Evolutionary conservation across 2,113 vertebrate species (phyloP), one percentile per base, ranked within the genome.

Genomic region (Sylvilagus bachmani): DNA sequence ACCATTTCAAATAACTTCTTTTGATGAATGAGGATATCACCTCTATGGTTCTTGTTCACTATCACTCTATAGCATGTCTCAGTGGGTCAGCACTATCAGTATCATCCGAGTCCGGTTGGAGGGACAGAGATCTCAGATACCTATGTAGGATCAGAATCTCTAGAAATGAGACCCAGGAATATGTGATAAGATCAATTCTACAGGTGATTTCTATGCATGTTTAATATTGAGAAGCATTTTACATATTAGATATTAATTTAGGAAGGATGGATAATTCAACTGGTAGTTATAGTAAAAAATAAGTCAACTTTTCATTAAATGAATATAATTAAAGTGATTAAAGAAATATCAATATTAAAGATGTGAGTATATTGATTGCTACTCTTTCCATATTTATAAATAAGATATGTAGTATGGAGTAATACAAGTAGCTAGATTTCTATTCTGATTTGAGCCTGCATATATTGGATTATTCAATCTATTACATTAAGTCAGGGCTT

Each of bases 41-140:
- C n/a, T 62, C 12, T 0, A 53, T 22, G 16, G 10, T 27, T 33
- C 7, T 61, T 87, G 22, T 33, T 51, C 33, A 61, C 12, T 58
- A 33, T 88, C 5, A 44, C 1, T 21, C 31, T 53, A 31, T 1
- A 51, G 22, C 38, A 0, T 22, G n/a, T 8, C 27, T 58, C 22
- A 70, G 19, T 25, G 5, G 4, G 1, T 14, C 10, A 17, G 3
- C 10, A 33, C 27, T 2, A 10, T 49, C 29, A 33, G 29, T 0
- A 44, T 36, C 25, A 62, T 36, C 2, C 49, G 55, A 8, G 21
- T 25, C 11, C 33, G 17, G 3, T 53, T 44, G n/a, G 21, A 91
- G 62, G 3, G 17, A 0, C 10, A 29, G 61, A 62, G 49, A 58
- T 6, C 7, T 24, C 5, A 62, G 4, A 10, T 3, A 9, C 0